Evolutionary conservation across 2,888 invertebrate genomes (phyloP), one percentile per base, ranked within the genome.

Genomic region (Halictus quadricinctus): DNA sequence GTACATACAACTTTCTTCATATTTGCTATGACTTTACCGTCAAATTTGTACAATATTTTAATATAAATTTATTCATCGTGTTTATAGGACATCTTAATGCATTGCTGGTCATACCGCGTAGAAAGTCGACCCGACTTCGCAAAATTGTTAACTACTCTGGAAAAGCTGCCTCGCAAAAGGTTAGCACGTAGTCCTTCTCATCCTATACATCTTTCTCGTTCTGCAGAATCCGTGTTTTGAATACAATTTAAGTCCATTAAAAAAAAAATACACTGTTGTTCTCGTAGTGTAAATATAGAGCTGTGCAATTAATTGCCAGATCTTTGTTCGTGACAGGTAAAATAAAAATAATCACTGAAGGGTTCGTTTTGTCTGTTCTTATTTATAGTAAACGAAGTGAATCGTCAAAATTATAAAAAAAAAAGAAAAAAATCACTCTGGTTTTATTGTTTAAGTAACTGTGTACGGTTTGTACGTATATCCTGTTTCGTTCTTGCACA

Each of bases 181-280:
- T 96, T 99, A 90, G 98, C 98, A 76, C 97, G 99, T 89, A 99
- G 99, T 93, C 99, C 99, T 89, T 99, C 99, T 87, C 99, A 99
- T 96, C 99, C 99, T 50, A 97, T 99, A 91, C 99, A 99, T 94
- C 96, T 99, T 92, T 99, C 99, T 74, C 97, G 99, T 93, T 99
- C 99, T 76, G 99, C 98, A 72, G 99, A 99, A 96, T 98, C 98
- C 77, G 98, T 99, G 93, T 98, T 98, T 95, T 98, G 95, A 96
- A 91, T 92, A 90, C 87, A 91, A 29, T 90, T 88, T 90, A 91
- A 91, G 90, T 91, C 89, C 92, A 92, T 92, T 93, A 92, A 92
- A 93, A 92, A 92, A 93, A 92, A 91, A 92, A 88, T 91, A 91
- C 88, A 86, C 91, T 89, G 90, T 91, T 92, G 91, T 93, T 93